Evolutionary conservation across 2,888 invertebrate genomes (phyloP).

Genomic region (Ischnus inquisitorius): DNA sequence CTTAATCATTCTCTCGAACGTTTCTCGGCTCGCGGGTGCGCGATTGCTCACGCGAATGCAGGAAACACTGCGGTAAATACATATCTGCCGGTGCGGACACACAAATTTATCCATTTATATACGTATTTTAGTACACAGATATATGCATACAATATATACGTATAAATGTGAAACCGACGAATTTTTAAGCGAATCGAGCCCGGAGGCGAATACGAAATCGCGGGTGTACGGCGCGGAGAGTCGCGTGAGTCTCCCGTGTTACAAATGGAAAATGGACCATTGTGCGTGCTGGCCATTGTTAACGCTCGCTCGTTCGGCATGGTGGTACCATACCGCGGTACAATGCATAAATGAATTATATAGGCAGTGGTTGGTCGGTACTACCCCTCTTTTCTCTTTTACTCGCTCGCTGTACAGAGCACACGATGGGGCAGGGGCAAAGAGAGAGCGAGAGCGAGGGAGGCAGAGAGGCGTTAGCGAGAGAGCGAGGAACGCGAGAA

Average conservation of each 20-base stretch:
- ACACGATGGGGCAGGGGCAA: neutral
- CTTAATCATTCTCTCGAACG: slow-evolving; percentile 7
- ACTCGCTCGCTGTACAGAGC: slow-evolving; percentile 24
- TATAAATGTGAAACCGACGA: slow-evolving; percentile 46
- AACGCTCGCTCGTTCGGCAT: slow-evolving; percentile 36
- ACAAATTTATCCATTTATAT: neutral
- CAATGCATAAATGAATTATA: slow-evolving; percentile 71
- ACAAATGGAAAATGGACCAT: slow-evolving; percentile 67
- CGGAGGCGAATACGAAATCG: slow-evolving; percentile 55
- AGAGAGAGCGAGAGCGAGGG: neutral
- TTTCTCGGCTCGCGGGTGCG: slow-evolving; percentile 11
- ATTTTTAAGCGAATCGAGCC: neutral
- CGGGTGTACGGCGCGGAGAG: slow-evolving; percentile 49
- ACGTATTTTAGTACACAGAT: neutral
- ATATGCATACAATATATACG: slow-evolving; percentile 31
- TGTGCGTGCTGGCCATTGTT: slow-evolving; percentile 62
- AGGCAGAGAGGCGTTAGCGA: too few species aligned
- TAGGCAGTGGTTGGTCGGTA: slow-evolving; percentile 46
- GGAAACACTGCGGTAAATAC: slow-evolving; percentile 26
- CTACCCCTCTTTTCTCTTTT: slow-evolving; percentile 60
- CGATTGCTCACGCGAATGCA: slow-evolving; percentile 45
- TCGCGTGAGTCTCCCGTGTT: slow-evolving; percentile 62
- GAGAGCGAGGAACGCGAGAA: slow-evolving; percentile 9
- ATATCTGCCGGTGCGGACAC: slow-evolving; percentile 16
- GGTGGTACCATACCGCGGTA: slow-evolving; percentile 51